Base-by-base conservation (phyloP, 2,888 invertebrate species). In the Epirrhoe tristata region DNA sequence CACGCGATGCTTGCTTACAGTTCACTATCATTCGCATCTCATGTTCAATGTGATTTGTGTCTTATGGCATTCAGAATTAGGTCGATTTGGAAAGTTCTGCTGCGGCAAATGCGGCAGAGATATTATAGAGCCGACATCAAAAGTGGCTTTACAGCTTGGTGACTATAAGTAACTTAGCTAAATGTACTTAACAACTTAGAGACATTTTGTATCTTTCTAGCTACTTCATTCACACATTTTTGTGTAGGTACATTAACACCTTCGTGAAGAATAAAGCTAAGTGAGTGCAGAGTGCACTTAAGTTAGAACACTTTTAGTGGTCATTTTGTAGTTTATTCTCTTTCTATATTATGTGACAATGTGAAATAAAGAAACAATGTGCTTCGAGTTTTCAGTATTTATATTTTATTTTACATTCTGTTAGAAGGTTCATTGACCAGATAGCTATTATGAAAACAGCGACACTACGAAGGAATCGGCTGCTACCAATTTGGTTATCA, bases 1-100 rank as follows among this genome's bases (percentile, higher is more conserved):
- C 89, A 90, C 76, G 74, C 76, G 73, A 80, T 78, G 81, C 75
- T 72, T 77, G 75, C 75, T 43, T 69, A 74, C 78, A 75, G 53
- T 75, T 66, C 73, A 58, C 69, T 63, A 68, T 69, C 36, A 14
- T 69, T 64, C 58, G 59, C 52, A 73, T 71, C 69, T 74, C 67
- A 66, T 68, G 72, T 61, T 64, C 63, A 76, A 60, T 66, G 71
- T 61, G 81, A 72, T 77, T 67, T 77, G 67, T 52, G 68, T 79
- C 74, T 71, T 81, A 82, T 71, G 10, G 4, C 48, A 56, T 63
- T 65, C 36, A 55, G 55, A 63, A 71, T 79, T 78, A 74, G 67
- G 72, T 69, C 52, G 31, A 65, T 57, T 43, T 39, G 61, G 55
- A 62, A 43, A 66, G 46, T 46, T 16, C 48, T 53, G 12, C 53